Evolutionary conservation across 2,888 invertebrate genomes (phyloP), one percentile per base, ranked within the genome.

Genomic region (Sphaerophoria rueppellii): DNA sequence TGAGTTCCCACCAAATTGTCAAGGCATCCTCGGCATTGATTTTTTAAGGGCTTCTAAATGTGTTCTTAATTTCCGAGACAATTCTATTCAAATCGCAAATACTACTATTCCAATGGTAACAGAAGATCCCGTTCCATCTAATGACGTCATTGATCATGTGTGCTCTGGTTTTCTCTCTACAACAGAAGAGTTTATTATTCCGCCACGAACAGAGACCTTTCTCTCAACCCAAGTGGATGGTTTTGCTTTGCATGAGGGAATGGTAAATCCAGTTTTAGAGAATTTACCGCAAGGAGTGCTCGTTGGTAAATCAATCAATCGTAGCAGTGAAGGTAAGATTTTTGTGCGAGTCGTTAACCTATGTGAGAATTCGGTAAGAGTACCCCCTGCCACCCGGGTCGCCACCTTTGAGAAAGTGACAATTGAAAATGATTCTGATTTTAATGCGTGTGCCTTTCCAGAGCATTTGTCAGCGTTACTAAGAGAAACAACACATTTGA

Each of bases 121-220:
- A 24, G 52, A 67, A 67, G 11, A 32, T 61, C 46, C 61, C 46
- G 1, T 32, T 40, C 9, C 61, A 16, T 3, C 11, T 54, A 32
- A 54, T 54, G 9, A 54, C 16, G 0, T 54, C 12, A 32, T 24
- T 9, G 32, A 24, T 24, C 46, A 24, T 16, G 24, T 67, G 35
- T n/a, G 54, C 5, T 32, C 55, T 5, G 32, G 43, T 4, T 69
- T 4, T 0, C 55, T 69, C 46, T 32, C 40, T 9, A 69, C 67
- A 24, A 40, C 24, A 11, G n/a, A 67, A 4, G 37, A 11, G 40
- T 24, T 69, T 24, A 43, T 54, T 43, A 54, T 69, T 43, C 43
- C 67, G 37, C 70, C 70, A 5, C 46, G 48, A 14, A 69, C 43
- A 55, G 69, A 69, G 46, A 55, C 34, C 43, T 55, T 69, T 32